phyloP scores from a whole-genome alignment of 1,140 invertebrate species.

The Ips typographus region DNA sequence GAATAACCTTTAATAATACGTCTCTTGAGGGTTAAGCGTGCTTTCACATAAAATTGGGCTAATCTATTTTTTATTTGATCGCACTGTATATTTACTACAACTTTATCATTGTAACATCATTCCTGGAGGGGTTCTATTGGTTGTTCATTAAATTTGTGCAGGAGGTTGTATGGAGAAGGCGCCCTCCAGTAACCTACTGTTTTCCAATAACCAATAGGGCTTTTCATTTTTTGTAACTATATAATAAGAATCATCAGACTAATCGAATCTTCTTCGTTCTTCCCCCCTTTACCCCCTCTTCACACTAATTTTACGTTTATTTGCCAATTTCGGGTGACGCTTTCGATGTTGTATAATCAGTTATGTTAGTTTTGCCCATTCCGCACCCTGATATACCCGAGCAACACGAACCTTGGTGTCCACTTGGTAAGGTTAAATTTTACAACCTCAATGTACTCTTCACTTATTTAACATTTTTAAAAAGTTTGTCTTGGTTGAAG shows the following conservation, averaged over 20 bases:
- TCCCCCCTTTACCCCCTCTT: slow-evolving; percentile 20
- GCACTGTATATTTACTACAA: not conserved
- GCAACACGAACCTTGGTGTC: slow-evolving; percentile 85
- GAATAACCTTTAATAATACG: slow-evolving; percentile 26
- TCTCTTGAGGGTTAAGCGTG: slow-evolving; percentile 34
- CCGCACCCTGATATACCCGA: slow-evolving; percentile 80
- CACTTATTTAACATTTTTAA: too few relatives aligned
- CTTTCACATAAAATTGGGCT: slow-evolving; percentile 14
- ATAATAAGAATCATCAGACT: slow-evolving; percentile 29
- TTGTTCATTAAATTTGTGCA: not conserved
- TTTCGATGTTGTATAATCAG: slow-evolving; percentile 46
- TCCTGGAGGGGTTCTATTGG: not conserved
- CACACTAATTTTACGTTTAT: slow-evolving; percentile 37
- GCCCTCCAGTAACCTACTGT: slow-evolving; percentile 15
- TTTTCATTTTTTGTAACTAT: too few relatives aligned
- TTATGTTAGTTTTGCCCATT: slow-evolving; percentile 75
- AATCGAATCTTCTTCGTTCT: slow-evolving; percentile 40
- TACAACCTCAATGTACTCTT: too few relatives aligned
- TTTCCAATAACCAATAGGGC: too few relatives aligned
- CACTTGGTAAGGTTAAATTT: slow-evolving; percentile 65
- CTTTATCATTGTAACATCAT: too few relatives aligned
- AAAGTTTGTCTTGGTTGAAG: too few relatives aligned
- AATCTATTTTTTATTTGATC: slow-evolving; percentile 20
- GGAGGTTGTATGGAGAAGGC: slow-evolving; percentile 6
- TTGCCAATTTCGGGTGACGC: slow-evolving; percentile 36